These are phyloP conservation scores for Epinotia nisella DNA, from an alignment of 2,888 invertebrate genomes.

Conservation along the genomic window DNA sequence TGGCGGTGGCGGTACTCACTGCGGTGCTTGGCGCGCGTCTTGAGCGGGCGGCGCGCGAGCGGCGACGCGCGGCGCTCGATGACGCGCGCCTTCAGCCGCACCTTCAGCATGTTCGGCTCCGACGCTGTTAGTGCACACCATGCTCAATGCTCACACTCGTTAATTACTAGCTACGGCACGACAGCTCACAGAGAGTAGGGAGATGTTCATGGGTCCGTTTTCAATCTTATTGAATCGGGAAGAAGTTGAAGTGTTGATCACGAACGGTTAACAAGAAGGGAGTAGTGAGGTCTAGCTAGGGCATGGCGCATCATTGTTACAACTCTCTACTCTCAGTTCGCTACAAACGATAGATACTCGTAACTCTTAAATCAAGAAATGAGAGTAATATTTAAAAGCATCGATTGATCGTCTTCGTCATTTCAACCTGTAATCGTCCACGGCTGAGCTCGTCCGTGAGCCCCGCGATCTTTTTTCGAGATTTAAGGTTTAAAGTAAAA, in stretches of 20 bases:
- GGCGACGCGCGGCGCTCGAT: conserved; percentile 97
- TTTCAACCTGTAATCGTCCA: too few species aligned
- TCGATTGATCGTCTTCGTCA: too few species aligned
- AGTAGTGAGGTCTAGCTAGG: neutral
- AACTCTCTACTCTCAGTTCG: neutral
- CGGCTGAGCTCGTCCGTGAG: too few species aligned
- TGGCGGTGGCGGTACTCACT: conserved; percentile 74
- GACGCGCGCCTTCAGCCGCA: conserved; percentile 96
- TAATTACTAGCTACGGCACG: conserved; percentile 26
- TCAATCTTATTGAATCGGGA: neutral
- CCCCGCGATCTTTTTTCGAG: too few species aligned
- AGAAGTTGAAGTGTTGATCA: neutral
- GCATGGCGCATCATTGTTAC: neutral
- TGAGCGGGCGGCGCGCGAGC: conserved; percentile 92
- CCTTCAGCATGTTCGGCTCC: conserved; percentile 98
- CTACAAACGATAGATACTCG: too few species aligned
- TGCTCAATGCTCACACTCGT: conserved; percentile 54
- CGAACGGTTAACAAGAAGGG: too few species aligned
- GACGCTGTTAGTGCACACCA: conserved; percentile 89
- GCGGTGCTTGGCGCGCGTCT: conserved; percentile 87
- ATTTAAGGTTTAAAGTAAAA: conserved; percentile 1
- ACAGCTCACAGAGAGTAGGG: neutral
- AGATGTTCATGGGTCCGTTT: neutral
- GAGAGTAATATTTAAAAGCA: neutral
- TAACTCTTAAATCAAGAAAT: neutral